Conservation (phyloP, 2,113 vertebrate genomes). For the Caloenas nicobarica region DNA sequence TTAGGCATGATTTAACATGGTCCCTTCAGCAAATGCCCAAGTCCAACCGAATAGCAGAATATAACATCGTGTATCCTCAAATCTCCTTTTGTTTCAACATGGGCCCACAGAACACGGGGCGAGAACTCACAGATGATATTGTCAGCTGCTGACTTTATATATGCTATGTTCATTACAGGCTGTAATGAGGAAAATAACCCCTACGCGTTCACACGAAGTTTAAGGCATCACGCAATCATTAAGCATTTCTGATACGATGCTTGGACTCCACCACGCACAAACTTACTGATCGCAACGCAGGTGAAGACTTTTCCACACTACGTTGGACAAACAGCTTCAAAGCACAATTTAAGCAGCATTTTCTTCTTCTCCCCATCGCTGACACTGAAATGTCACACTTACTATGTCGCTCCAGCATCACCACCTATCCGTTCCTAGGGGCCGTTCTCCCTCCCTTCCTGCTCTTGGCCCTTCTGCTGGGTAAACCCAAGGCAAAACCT, state of each 20-base stretch:
- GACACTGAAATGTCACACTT: background rate
- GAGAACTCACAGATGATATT: accelerated
- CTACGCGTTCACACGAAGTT: background rate
- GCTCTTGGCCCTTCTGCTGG: background rate
- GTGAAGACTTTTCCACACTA: background rate
- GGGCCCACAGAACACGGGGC: background rate
- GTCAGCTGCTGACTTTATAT: background rate
- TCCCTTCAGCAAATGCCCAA: background rate
- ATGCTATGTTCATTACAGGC: background rate
- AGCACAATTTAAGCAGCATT: background rate
- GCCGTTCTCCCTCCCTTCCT: background rate
- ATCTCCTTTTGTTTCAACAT: background rate
- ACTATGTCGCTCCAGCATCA: background rate
- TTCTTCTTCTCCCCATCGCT: background rate
- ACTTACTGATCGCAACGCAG: background rate
- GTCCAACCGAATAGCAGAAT: accelerated
- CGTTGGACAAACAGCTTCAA: background rate
- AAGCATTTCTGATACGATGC: background rate
- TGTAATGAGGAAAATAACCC: background rate
- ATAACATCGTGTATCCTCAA: background rate
- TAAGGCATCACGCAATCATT: background rate
- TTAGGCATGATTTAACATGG: background rate
- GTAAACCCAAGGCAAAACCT: background rate
- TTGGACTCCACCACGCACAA: background rate
- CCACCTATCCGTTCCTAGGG: background rate